Evolutionary conservation across 2,797 vertebrate genomes (phyloP).

Genomic region (Anabacerthia variegaticeps): DNA sequence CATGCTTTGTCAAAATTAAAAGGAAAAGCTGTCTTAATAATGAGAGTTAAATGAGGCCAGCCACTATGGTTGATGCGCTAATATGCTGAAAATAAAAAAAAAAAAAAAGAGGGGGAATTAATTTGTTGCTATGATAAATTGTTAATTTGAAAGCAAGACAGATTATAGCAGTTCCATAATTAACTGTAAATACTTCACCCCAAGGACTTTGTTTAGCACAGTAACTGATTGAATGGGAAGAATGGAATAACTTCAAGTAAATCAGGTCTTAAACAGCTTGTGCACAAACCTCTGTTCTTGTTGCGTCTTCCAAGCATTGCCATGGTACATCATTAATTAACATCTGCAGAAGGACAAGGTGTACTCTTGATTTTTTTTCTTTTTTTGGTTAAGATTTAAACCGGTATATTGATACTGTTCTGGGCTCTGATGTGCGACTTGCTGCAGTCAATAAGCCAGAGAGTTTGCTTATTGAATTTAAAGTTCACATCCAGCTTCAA

Average conservation of each 20-base stretch:
- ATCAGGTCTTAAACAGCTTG: background rate
- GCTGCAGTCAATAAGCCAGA: background rate
- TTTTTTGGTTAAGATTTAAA: background rate
- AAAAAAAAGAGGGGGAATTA: background rate
- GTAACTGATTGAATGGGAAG: background rate
- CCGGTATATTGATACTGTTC: background rate
- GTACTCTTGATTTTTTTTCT: background rate
- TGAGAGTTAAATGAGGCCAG: background rate
- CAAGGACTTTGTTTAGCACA: conserved; percentile 19
- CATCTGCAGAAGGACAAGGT: background rate
- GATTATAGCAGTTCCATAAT: conserved; percentile 26
- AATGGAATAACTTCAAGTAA: background rate
- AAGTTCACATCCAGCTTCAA: background rate
- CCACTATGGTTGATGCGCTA: background rate
- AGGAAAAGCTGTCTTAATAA: background rate
- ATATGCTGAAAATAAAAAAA: background rate
- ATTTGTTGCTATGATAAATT: conserved; percentile 43
- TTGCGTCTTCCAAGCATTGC: background rate
- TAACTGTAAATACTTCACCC: conserved; percentile 30
- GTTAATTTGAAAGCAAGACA: conserved; percentile 49
- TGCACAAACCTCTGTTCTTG: background rate
- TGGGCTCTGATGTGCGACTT: background rate
- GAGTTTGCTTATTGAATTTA: background rate
- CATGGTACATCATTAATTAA: background rate
- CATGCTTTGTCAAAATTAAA: conserved; percentile 12